Base-by-base conservation (phyloP, 2,797 vertebrate genomes). In the Lophotriccus pileatus region DNA sequence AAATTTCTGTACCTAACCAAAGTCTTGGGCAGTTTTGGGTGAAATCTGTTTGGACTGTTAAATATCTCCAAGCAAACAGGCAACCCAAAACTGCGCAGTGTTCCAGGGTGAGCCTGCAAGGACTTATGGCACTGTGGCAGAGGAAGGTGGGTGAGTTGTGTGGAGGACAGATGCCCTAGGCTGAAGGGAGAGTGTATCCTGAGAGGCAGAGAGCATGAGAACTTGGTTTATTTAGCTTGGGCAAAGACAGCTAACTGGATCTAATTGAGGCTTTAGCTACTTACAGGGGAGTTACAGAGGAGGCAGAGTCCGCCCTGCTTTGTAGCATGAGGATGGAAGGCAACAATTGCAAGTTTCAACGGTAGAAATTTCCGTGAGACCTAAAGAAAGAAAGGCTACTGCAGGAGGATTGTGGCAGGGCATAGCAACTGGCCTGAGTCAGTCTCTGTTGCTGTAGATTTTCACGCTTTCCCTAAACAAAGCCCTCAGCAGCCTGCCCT, bases 121-220 rank as follows among this genome's bases (percentile, higher is more conserved):
- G 44, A 20, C 25, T 70, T 16, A 12, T 0, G 22, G 13, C 34
- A 12, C 34, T 49, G 41, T 23, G 59, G 68, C 52, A 43, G 56
- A 47, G 41, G 25, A 62, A 46, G 55, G 24, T 39, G 43, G 32
- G 34, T 30, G 25, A 59, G 20, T 24, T 56, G 25, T 25, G 21
- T 0, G 0, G n/a, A 50, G 84, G 16, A 41, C 20, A n/a, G 41
- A 7, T 56, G 18, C 6, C 36, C 25, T 53, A 10, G 14, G 24
- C 3, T 53, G 83, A 74, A 78, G 9, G n/a, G n/a, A 53, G 37
- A 49, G 44, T 46, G 18, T 9, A 44, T 10, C 25, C 24, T 36
- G 39, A 79, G 68, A 39, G 60, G 49, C 41, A 64, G 66, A 85
- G 60, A 56, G 7, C 10, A 17, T 25, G 44, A 17, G 11, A 68